Evolutionary conservation across 1,140 invertebrate species (phyloP), one percentile per base, ranked within the genome.

Genomic region (Archivesica marissinica): DNA sequence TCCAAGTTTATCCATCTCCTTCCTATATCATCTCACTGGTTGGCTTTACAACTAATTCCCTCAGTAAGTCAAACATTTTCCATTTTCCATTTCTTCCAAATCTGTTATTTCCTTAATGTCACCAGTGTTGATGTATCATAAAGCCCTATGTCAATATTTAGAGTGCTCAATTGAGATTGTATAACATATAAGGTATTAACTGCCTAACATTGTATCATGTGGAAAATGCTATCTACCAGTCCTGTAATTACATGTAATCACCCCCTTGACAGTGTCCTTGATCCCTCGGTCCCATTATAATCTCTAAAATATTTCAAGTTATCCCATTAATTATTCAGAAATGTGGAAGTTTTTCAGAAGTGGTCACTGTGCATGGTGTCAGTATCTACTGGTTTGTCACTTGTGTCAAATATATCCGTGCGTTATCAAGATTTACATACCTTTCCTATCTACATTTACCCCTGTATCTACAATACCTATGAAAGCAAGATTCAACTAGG

Each of bases 91-190:
- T 4, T 52, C 17, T 64, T 35, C 59, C 28, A 59, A 64, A 64
- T 17, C 59, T 64, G 59, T 30, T 64, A 64, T 64, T 64, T 64
- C 59, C 59, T 33, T n/a, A n/a, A n/a, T n/a, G n/a, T n/a, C n/a
- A 0, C 15, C 30, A 72, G 41, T 50, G 41, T 72, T 72, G n/a
- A 72, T 44, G 25, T 33, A 52, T 44, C 68, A 47, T 52, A 52
- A 72, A 33, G 20, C 68, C 38, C 25, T 47, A 20, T 47, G 41
- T 72, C n/a, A 72, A 72, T 72, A 72, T 50, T 72, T n/a, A n/a
- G 20, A 13, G 50, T 33, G 41, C 28, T 72, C 23, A 47, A 33
- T 2, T 72, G 68, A 72, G 41, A 72, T 15, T 47, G 39, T 72
- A 72, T 72, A 33, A 33, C 4, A 11, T 25, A 44, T 44, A 25